Percentiles rank a stretch among this genome's conserved stretches.
phyloP scores from a whole-genome alignment of 2,888 invertebrate species.

The Tinea trinotella region DNA sequence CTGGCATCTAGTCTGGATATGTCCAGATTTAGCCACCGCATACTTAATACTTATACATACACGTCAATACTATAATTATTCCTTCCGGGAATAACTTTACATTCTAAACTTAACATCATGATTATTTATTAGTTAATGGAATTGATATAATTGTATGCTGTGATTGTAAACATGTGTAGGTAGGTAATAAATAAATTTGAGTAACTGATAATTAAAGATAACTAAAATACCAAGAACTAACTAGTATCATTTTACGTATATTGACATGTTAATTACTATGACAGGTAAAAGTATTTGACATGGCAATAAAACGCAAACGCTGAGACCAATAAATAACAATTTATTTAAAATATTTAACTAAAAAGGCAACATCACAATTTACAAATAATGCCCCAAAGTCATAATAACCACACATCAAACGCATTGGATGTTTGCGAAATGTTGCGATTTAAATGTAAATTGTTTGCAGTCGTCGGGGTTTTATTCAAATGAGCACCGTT shows the following conservation, averaged over 20 bases:
- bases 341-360: neutral
- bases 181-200: no score
- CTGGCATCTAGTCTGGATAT: slow-evolving; percentile 24
- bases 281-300: neutral
- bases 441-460: slow-evolving; percentile 21
- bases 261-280: neutral
- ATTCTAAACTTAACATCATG: no score
- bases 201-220: neutral
- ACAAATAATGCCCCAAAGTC: slow-evolving; percentile 32
- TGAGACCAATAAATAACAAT: neutral
- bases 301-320: neutral
- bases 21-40: slow-evolving; percentile 19
- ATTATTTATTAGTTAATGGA: no score
- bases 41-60: slow-evolving; percentile 19
- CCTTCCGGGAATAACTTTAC: neutral
- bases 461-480: slow-evolving; percentile 24
- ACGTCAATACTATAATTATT: neutral
- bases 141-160: neutral
- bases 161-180: no score
- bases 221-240: neutral
- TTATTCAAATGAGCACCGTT: slow-evolving; percentile 36
- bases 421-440: slow-evolving; percentile 16
- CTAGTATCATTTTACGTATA: neutral
- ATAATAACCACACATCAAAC: slow-evolving; percentile 20
- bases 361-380: slow-evolving; percentile 8